Evolutionary conservation across 23 tunicate species (phyloP).

Genomic region (Clavelina lepadiformis): DNA sequence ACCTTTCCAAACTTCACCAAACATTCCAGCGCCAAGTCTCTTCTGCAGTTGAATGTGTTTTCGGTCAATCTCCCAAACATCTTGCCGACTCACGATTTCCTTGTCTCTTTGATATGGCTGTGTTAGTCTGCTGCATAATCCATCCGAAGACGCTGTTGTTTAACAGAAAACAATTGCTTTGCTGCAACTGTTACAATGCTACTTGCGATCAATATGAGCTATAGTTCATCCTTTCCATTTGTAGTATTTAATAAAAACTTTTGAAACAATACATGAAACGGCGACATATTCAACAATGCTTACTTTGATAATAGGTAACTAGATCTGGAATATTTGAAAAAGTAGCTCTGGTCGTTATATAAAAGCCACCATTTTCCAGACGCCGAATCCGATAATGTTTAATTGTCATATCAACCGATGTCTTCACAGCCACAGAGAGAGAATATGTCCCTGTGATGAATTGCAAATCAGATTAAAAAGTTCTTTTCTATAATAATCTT

Average conservation of each 20-base stretch:
- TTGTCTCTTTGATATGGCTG: constrained; percentile 30
- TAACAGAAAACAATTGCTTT: too few relatives aligned
- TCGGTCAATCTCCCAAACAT: constrained; percentile 75
- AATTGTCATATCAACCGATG: constrained; percentile 18
- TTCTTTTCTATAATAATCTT: too few relatives aligned
- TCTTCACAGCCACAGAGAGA: constrained; percentile 27
- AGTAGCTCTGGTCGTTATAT: constrained; percentile 51
- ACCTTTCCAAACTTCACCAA: constrained; percentile 93
- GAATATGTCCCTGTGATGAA: constrained; percentile 23
- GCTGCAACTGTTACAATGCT: too few relatives aligned
- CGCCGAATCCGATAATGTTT: constrained; percentile 59
- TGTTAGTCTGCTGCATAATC: constrained; percentile 34
- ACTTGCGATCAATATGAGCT: too few relatives aligned
- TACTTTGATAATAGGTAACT: constrained; percentile 29
- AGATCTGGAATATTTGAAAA: constrained; percentile 26
- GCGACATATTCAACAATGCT: too few relatives aligned
- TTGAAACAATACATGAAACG: too few relatives aligned
- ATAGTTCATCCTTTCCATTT: too few relatives aligned
- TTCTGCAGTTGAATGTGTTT: constrained; percentile 42
- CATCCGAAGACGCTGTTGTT: constrained; percentile 28
- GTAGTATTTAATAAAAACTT: too few relatives aligned
- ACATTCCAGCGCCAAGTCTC: constrained; percentile 79
- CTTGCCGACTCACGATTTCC: constrained; percentile 24
- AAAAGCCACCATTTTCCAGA: constrained; percentile 61
- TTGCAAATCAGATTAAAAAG: not conserved